Percentiles rank a stretch among this genome's conserved stretches.
These are phyloP conservation scores for Hypomesus transpacificus DNA, from an alignment of 2,113 vertebrate species.

Conservation along the genomic window DNA sequence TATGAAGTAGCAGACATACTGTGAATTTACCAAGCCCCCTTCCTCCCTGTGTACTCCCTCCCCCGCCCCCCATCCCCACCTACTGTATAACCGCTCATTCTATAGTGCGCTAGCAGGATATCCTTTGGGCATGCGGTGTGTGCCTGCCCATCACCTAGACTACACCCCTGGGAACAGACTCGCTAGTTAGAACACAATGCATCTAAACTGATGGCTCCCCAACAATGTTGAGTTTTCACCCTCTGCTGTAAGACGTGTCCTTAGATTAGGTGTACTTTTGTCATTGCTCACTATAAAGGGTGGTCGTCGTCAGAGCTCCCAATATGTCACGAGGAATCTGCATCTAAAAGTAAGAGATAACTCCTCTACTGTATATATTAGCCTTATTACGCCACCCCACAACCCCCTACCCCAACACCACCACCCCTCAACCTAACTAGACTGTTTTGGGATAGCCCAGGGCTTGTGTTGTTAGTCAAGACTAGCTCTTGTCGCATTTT, in stretches of 20 bases:
- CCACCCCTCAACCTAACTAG: neutral
- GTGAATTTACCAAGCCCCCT: no score
- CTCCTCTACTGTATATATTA: constrained; percentile 2
- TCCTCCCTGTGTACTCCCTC: no score
- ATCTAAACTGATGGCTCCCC: neutral
- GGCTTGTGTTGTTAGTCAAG: neutral
- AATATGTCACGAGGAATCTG: constrained; percentile 24
- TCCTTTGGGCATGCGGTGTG: no score
- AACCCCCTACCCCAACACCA: neutral
- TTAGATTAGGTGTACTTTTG: constrained; percentile 16
- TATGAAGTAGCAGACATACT: no score
- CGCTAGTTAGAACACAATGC: neutral
- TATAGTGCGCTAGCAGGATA: no score
- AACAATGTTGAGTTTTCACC: neutral
- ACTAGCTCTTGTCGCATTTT: neutral
- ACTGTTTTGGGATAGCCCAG: constrained; percentile 17
- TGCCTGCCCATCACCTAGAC: no score
- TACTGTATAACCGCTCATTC: no score
- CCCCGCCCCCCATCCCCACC: no score
- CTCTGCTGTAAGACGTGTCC: constrained; percentile 6
- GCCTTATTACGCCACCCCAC: neutral
- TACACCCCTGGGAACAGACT: neutral
- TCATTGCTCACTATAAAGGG: constrained; percentile 39
- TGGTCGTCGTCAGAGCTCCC: constrained; percentile 4
- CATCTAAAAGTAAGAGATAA: constrained; percentile 45